Base-by-base conservation (phyloP, 2,113 vertebrate genomes). In the Paralichthys olivaceus region DNA sequence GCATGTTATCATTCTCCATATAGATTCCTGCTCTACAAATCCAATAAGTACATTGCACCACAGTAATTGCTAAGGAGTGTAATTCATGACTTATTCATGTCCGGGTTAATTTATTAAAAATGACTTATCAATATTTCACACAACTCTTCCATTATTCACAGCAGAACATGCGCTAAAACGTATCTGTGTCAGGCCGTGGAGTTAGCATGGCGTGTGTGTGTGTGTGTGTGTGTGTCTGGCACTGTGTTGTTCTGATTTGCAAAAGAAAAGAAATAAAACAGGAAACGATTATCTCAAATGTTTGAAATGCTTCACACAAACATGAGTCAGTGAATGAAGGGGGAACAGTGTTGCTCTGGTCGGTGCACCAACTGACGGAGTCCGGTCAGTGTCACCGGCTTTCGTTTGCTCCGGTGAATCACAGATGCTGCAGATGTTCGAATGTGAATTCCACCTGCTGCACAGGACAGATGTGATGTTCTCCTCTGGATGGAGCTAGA, bases 21-120 rank as follows among this genome's bases (percentile, higher is more conserved):
- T 87, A 87, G 78, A 79, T 79, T 45, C 71, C 19, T 61, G 43
- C 57, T 77, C 72, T 29, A 14, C 69, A 83, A 85, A 88, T 77
- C 77, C 81, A 85, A 77, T 90, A 81, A 89, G 74, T 62, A 72
- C 75, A 84, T 72, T 72, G 64, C 77, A 58, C 68, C 81, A 74
- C 84, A 78, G 83, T 91, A 91, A 92, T 91, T 91, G 88, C 88
- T 70, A 81, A 83, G 80, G 64, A 86, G 86, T 90, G 86, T 92
- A 86, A 91, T 79, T 92, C 81, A 85, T 93, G 83, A 91, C 73
- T 87, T 84, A 94, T 93, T 92, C 77, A 93, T 89, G 79, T 72
- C 40, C 37, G 84, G 87, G 89, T 89, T 94, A 90, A 93, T 93
- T 92, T 91, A 93, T 93, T 91, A 87, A 91, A 93, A 92, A 80